These are phyloP conservation scores for Drosophila kanekoi DNA, from an alignment of 2,888 invertebrate genomes.

Conservation along the genomic window DNA sequence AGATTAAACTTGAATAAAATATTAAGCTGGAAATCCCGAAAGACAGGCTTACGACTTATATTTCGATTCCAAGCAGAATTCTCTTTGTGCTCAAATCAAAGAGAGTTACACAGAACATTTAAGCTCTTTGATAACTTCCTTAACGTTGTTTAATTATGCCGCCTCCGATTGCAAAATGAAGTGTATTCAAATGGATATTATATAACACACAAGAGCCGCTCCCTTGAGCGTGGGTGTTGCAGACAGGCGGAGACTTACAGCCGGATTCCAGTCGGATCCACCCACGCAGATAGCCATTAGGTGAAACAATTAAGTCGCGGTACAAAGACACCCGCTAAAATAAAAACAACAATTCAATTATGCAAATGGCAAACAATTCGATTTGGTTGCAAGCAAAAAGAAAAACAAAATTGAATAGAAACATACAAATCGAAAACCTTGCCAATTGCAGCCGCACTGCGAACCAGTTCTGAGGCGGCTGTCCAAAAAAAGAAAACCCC, in stretches of 20 bases:
- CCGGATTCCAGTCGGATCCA: slow-evolving; percentile 35
- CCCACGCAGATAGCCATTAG: slow-evolving; percentile 27
- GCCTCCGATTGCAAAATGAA: slow-evolving; percentile 39
- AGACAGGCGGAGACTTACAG: slow-evolving; percentile 19
- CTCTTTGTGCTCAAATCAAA: no score
- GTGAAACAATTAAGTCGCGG: slow-evolving; percentile 51
- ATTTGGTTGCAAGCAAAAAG: slow-evolving; percentile 22
- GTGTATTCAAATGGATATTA: slow-evolving; percentile 30
- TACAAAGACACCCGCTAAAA: slow-evolving; percentile 33
- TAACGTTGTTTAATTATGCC: slow-evolving; percentile 25
- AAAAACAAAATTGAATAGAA: slow-evolving; percentile 13
- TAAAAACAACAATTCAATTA: slow-evolving; percentile 64
- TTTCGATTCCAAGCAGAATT: no score
- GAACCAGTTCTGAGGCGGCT: slow-evolving; percentile 45
- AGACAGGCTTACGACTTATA: no score
- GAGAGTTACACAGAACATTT: neutral
- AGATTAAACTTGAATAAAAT: no score
- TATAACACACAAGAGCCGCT: slow-evolving; percentile 40
- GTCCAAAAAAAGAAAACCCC: neutral
- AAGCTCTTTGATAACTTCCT: slow-evolving; percentile 21
- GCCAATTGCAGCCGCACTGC: slow-evolving; percentile 46
- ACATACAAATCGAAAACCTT: slow-evolving; percentile 24
- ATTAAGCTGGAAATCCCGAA: no score
- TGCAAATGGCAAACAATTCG: slow-evolving; percentile 43
- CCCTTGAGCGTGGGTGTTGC: slow-evolving; percentile 37